Conservation (phyloP, 2,888 invertebrate species). For the Acleris sparsana region DNA sequence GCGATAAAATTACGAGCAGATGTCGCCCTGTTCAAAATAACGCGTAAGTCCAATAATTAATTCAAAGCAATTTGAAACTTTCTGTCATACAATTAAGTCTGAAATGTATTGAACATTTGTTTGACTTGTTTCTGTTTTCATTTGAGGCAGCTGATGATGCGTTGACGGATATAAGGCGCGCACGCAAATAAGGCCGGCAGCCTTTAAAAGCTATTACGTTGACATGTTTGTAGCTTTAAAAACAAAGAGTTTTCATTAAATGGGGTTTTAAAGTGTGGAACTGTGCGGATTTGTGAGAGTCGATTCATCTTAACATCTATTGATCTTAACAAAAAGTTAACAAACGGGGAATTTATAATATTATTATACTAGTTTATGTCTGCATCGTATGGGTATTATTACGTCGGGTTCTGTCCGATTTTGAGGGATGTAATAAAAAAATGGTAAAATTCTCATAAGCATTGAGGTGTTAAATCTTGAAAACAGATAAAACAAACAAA, state of each 20-base stretch:
- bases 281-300: neutral
- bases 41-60: neutral
- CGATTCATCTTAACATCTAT: too few species aligned
- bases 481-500: too few species aligned
- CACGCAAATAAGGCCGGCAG: conserved; percentile 16
- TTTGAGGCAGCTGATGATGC: conserved; percentile 30
- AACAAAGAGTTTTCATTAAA: conserved; percentile 25
- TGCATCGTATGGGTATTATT: too few species aligned
- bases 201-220: conserved; percentile 27
- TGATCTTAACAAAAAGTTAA: too few species aligned
- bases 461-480: too few species aligned
- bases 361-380: too few species aligned
- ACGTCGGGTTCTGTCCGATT: too few species aligned
- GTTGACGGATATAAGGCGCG: conserved; percentile 65
- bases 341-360: too few species aligned
- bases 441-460: too few species aligned
- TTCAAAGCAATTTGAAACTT: conserved; percentile 6
- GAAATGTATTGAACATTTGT: neutral
- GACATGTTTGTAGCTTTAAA: conserved; percentile 27
- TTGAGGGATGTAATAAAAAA: too few species aligned
- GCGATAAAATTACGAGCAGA: conserved; percentile 65
- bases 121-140: neutral
- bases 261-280: conserved; percentile 1
- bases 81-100: neutral
- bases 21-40: conserved; percentile 38